Percentiles rank a stretch among this genome's conserved stretches.
phyloP scores from a whole-genome alignment of 2,888 invertebrate genomes.

The Norana najaformis region DNA sequence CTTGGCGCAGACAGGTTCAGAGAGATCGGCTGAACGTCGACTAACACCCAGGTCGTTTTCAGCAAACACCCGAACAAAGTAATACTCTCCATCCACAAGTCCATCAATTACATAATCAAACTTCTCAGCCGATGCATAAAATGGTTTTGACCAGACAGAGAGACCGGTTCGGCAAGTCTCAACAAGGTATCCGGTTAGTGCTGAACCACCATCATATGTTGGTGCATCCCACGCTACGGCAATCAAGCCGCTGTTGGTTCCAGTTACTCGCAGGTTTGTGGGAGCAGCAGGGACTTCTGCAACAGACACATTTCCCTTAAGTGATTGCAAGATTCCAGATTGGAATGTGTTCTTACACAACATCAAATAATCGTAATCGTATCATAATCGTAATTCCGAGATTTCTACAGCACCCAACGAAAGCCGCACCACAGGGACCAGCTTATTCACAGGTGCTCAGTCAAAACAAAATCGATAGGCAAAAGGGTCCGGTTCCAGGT shows the following conservation, averaged over 20 bases:
- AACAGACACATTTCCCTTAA: background rate
- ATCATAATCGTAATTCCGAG: no score
- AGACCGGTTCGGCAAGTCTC: slow-evolving; percentile 46
- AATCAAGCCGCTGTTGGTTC: slow-evolving; percentile 45
- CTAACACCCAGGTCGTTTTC: slow-evolving; percentile 57
- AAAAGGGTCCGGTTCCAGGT: no score
- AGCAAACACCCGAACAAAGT: slow-evolving; percentile 58
- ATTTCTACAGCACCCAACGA: no score
- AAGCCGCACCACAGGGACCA: no score
- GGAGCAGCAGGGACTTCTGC: slow-evolving; percentile 44
- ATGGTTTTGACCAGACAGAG: slow-evolving; percentile 37
- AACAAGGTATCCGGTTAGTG: slow-evolving; percentile 53
- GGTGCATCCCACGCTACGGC: slow-evolving; percentile 58
- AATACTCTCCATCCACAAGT: slow-evolving; percentile 74
- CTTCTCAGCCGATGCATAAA: slow-evolving; percentile 35
- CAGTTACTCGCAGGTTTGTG: slow-evolving; percentile 38
- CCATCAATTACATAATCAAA: slow-evolving; percentile 72
- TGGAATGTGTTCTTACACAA: background rate
- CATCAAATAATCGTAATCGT: no score
- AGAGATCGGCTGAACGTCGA: slow-evolving; percentile 48
- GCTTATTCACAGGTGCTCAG: no score
- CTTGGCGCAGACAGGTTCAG: slow-evolving; percentile 52
- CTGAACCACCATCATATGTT: slow-evolving; percentile 55
- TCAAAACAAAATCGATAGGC: no score
- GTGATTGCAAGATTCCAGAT: background rate